Conservation (phyloP, 2,888 invertebrate genomes). For the Furcula furcula region DNA sequence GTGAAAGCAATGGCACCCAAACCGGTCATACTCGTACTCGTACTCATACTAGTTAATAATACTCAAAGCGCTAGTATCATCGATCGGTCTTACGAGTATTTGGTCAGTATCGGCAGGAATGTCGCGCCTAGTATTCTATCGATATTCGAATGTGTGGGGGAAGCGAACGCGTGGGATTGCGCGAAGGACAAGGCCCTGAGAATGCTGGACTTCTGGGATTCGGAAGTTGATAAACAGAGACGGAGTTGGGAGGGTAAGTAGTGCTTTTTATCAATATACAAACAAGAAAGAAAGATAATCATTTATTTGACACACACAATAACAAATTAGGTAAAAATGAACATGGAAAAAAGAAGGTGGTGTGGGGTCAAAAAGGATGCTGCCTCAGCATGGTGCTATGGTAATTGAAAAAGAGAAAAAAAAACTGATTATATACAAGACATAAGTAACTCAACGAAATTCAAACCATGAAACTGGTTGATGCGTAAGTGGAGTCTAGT, state of each 20-base stretch:
- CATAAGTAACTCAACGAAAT: too few relatives aligned
- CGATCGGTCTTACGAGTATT: constrained; percentile 65
- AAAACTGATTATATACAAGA: too few relatives aligned
- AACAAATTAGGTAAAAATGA: too few relatives aligned
- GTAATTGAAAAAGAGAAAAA: too few relatives aligned
- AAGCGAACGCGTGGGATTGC: constrained; percentile 77
- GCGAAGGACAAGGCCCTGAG: constrained; percentile 78
- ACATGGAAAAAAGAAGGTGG: too few relatives aligned
- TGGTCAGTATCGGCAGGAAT: constrained; percentile 62
- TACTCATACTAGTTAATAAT: constrained; percentile 3
- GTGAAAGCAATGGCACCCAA: constrained; percentile 11
- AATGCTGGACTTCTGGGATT: constrained; percentile 68
- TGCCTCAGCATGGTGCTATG: too few relatives aligned
- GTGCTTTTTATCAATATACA: too few relatives aligned
- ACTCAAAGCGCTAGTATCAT: constrained; percentile 61
- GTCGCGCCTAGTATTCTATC: constrained; percentile 77
- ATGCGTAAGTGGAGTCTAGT: too few relatives aligned
- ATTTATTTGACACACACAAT: too few relatives aligned
- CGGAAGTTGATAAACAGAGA: constrained; percentile 58
- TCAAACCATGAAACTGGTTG: too few relatives aligned
- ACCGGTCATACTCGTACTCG: not conserved
- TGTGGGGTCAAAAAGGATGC: too few relatives aligned
- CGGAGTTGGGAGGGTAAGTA: constrained; percentile 65
- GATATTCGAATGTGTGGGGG: constrained; percentile 76
- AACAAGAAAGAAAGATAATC: too few relatives aligned